These are phyloP conservation scores for Seriola quinqueradiata DNA, from an alignment of 2,113 vertebrate genomes.

Conservation along the genomic window DNA sequence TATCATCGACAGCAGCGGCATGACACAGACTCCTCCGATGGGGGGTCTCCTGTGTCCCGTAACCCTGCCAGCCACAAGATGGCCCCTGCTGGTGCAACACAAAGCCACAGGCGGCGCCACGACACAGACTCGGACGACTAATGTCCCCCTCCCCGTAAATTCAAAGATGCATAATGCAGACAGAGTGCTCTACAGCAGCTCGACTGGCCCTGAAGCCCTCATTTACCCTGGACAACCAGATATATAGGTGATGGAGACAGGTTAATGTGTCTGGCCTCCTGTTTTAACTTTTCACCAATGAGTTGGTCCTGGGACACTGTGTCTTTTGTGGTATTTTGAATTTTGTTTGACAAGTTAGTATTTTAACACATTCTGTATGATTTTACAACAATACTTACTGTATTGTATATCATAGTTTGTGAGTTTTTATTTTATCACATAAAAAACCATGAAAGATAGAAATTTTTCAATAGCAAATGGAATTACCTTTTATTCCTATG, in stretches of 20 bases:
- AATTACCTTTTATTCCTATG: not conserved
- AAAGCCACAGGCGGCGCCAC: constrained; percentile 81
- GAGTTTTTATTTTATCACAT: not conserved
- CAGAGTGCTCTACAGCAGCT: constrained; percentile 48
- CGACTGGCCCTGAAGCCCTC: constrained; percentile 50
- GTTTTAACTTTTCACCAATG: constrained; percentile 18
- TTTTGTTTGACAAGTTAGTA: not conserved
- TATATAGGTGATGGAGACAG: constrained; percentile 22
- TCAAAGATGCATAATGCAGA: constrained; percentile 50
- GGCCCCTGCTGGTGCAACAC: constrained; percentile 69
- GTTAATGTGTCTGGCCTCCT: constrained; percentile 8
- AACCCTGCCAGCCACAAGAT: constrained; percentile 68
- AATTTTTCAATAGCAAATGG: constrained; percentile 9
- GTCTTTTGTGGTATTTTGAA: not conserved
- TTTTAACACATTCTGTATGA: not conserved
- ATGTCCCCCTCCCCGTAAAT: constrained; percentile 57
- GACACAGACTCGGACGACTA: constrained; percentile 86
- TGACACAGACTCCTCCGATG: constrained; percentile 74
- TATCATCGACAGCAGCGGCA: constrained; percentile 70
- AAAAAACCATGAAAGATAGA: not conserved
- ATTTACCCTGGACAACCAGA: constrained; percentile 40
- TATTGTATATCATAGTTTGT: not conserved
- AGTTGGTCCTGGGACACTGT: not conserved
- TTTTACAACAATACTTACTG: constrained; percentile 11
- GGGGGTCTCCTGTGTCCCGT: constrained; percentile 68